These are phyloP conservation scores for Leptinotarsa tumamoca DNA, from an alignment of 2,888 invertebrate species.

Conservation along the genomic window DNA sequence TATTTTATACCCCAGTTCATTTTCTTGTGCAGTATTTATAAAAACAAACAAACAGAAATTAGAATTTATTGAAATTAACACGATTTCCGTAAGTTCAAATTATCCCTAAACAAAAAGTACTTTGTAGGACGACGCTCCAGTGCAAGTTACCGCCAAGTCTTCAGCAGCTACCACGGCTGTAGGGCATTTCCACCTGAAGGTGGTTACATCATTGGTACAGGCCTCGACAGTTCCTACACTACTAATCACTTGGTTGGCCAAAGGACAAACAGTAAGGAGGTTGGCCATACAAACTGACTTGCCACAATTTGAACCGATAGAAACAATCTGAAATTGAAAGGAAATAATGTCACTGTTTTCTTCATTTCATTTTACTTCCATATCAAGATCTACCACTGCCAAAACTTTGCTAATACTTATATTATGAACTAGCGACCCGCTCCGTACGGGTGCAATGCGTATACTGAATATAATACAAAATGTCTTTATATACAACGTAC, in stretches of 20 bases:
- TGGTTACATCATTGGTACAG: constrained; percentile 23
- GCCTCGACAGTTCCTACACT: constrained; percentile 25
- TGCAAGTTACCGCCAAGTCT: constrained; percentile 16
- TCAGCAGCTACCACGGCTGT: constrained; percentile 26
- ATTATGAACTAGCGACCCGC: no score
- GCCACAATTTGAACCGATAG: constrained; percentile 28
- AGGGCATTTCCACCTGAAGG: constrained; percentile 29
- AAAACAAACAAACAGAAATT: no score
- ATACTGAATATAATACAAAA: no score
- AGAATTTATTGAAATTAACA: background rate
- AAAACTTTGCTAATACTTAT: no score
- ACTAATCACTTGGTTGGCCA: constrained; percentile 20
- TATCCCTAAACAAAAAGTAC: background rate
- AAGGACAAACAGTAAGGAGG: constrained; percentile 18
- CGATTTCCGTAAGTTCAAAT: background rate
- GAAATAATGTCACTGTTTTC: background rate
- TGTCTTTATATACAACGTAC: no score
- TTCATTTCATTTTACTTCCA: no score
- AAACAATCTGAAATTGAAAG: background rate
- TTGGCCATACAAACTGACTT: constrained; percentile 28
- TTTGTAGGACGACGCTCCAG: background rate
- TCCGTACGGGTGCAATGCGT: no score
- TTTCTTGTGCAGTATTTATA: no score
- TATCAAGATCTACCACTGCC: no score
- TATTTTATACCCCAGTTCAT: no score